phyloP scores from a whole-genome alignment of 1,140 invertebrate species.

The Drosophila melanica region DNA sequence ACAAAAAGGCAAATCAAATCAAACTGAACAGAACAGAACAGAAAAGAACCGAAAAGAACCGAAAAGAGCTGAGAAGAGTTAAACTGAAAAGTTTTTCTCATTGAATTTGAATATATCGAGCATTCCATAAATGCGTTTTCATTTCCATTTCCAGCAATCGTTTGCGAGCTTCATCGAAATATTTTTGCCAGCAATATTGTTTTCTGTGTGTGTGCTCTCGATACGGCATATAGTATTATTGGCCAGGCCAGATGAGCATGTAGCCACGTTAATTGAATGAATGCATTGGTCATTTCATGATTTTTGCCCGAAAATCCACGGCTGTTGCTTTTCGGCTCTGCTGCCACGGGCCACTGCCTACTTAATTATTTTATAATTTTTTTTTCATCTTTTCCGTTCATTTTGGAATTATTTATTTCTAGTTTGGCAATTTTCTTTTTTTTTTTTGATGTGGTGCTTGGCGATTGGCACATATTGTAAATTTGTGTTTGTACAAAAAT shows the following conservation, averaged over 20 bases:
- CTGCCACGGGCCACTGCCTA: slow-evolving; percentile 22
- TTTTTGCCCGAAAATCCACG: slow-evolving; percentile 51
- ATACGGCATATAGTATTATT: slow-evolving; percentile 21
- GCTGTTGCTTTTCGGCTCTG: slow-evolving; percentile 30
- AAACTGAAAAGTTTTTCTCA: slow-evolving; percentile 53
- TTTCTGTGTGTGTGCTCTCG: slow-evolving; percentile 39
- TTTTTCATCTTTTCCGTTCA: slow-evolving; percentile 1
- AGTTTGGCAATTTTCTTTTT: slow-evolving; percentile 5
- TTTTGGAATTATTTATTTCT: slow-evolving; percentile 3
- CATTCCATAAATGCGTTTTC: slow-evolving; percentile 74
- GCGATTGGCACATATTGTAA: slow-evolving; percentile 43
- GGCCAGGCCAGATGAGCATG: slow-evolving; percentile 16
- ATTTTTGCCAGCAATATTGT: slow-evolving; percentile 38
- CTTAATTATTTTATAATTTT: slow-evolving; percentile 5
- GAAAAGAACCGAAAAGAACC: slow-evolving; percentile 17
- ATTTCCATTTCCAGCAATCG: slow-evolving; percentile 47
- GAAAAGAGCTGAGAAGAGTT: slow-evolving; percentile 2
- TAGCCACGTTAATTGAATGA: slow-evolving; percentile 72
- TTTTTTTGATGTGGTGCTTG: slow-evolving; percentile 55
- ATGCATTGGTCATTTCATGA: slow-evolving; percentile 62
- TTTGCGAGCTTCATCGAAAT: slow-evolving; percentile 46
- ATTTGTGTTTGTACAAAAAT: slow-evolving; percentile 30
- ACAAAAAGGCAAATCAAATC: slow-evolving; percentile 34
- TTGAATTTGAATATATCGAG: slow-evolving; percentile 69
- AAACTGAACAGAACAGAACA: slow-evolving; percentile 8